These are phyloP conservation scores for Macrobrachium nipponense DNA, from an alignment of 1,140 invertebrate genomes.

Conservation along the genomic window DNA sequence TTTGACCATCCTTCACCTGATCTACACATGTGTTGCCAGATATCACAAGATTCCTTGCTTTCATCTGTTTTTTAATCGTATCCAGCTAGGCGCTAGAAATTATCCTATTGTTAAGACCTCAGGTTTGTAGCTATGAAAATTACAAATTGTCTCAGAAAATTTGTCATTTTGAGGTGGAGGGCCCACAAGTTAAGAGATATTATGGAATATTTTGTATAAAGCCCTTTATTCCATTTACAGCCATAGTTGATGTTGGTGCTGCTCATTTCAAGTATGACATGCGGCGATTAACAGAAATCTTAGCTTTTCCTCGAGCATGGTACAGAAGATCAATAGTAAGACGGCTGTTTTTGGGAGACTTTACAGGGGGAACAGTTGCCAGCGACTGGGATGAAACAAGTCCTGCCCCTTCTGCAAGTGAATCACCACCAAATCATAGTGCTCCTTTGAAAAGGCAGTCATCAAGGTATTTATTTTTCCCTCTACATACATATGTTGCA, in stretches of 20 bases:
- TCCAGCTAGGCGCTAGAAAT: no score
- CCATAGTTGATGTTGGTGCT: slow-evolving; percentile 95
- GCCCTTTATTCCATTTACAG: slow-evolving; percentile 65
- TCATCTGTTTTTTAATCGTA: no score
- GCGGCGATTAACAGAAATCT: slow-evolving; percentile 94
- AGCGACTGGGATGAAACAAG: slow-evolving; percentile 70
- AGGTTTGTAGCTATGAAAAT: no score
- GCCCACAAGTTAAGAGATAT: no score
- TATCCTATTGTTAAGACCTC: no score
- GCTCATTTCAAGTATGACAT: slow-evolving; percentile 99
- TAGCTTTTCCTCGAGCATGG: slow-evolving; percentile 99
- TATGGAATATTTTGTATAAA: background rate
- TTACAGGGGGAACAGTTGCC: slow-evolving; percentile 73
- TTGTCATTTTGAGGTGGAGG: no score
- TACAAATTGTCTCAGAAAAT: no score
- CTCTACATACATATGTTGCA: background rate
- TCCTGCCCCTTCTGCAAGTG: slow-evolving; percentile 49
- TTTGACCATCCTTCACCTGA: no score
- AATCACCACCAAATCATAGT: slow-evolving; percentile 33
- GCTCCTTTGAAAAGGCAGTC: slow-evolving; percentile 40
- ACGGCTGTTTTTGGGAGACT: slow-evolving; percentile 91
- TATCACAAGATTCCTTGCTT: no score
- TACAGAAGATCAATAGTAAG: slow-evolving; percentile 92
- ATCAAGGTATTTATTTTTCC: slow-evolving; percentile 14
- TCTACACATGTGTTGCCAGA: no score